phyloP scores from a whole-genome alignment of 2,797 vertebrate species.

The Brachyrhaphis roseni region DNA sequence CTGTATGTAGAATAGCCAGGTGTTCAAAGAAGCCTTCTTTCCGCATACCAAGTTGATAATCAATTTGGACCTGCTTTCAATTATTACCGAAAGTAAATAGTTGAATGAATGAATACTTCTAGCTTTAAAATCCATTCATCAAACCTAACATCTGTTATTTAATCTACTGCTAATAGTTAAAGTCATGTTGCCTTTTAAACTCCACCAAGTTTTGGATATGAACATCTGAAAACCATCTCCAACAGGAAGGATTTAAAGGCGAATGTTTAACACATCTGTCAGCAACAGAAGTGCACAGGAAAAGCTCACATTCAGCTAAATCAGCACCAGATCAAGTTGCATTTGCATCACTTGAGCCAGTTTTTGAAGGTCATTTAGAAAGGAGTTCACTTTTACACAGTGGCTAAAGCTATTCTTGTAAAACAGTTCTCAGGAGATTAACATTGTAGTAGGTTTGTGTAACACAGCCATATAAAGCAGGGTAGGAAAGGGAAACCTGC shows the following conservation, averaged over 20 bases:
- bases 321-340: neutral
- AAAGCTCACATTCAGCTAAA: neutral
- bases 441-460: neutral
- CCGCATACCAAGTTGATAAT: neutral
- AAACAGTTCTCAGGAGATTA: neutral
- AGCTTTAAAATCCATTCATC: neutral
- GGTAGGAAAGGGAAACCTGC: neutral
- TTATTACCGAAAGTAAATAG: neutral
- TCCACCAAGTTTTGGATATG: neutral
- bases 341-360: neutral
- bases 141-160: neutral
- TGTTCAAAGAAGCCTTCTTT: neutral
- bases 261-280: neutral
- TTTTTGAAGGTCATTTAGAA: constrained; percentile 4
- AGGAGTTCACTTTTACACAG: constrained; percentile 9
- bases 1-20: neutral
- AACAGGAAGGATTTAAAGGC: no score
- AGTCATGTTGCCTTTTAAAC: neutral
- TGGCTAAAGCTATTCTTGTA: constrained; percentile 6
- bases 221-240: neutral
- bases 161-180: neutral
- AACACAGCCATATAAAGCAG: neutral
- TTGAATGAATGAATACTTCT: neutral
- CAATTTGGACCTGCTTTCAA: neutral
- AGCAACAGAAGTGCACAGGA: neutral